Base-by-base conservation (phyloP, 2,888 invertebrate species). In the Ochlodes sylvanus region DNA sequence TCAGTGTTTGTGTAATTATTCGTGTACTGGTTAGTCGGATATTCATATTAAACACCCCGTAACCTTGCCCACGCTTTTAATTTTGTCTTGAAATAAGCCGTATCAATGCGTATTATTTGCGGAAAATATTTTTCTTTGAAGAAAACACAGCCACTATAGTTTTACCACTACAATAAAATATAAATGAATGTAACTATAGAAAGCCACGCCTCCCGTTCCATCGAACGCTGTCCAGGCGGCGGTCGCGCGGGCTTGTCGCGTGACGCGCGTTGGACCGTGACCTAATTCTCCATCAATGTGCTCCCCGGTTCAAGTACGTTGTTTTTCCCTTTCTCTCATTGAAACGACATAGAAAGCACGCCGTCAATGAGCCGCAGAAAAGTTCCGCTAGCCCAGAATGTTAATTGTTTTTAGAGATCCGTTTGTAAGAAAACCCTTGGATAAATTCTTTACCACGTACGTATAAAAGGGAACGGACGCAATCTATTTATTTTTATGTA, bases 221-320 rank as follows among this genome's bases (percentile, higher is more conserved):
- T 70, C 52, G 70, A 47, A 70, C 54, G 65, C 69, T 69, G 72
- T 69, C 74, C 74, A 63, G 71, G 71, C 71, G 72, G 70, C 69
- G 75, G 79, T 3, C 2, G 6, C 12, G 15, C 6, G 6, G 5
- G 44, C 9, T 17, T 15, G 15, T 17, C 44, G 44, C 77, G 79
- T 79, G 79, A 79, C 79, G 76, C 74, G 78, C 73, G 69, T 74
- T 75, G 72, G 75, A 85, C 90, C 90, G 75, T 90, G 90, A 90
- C 90, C 90, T 72, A 88, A 76, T 88, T 89, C 73, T 76, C 74
- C 87, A 90, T 90, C 87, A 89, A 90, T 87, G 84, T 77, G 81
- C 73, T 14, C 79, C 77, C 75, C 77, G 80, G 86, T 87, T 87
- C 86, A 86, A 85, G 88, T 79, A 82, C 85, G 77, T 75, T 77